Conservation (phyloP, 2,797 vertebrate species). For the Dicrostonyx torquatus region DNA sequence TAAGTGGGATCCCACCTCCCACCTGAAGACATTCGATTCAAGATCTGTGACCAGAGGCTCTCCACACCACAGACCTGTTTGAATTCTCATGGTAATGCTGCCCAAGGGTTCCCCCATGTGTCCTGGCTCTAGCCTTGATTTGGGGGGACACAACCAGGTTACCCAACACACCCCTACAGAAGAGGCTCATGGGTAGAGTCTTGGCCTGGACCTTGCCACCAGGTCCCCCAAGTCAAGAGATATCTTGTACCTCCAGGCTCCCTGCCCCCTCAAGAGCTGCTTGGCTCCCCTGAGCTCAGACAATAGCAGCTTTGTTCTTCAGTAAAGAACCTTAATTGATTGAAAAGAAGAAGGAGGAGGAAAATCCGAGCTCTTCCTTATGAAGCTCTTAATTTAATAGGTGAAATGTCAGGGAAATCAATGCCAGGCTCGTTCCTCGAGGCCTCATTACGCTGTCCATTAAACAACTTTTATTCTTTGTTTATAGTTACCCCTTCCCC, state of each 20-base stretch:
- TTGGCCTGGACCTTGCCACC: neutral
- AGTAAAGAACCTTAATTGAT: conserved; percentile 84
- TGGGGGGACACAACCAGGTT: neutral
- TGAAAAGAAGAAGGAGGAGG: conserved; percentile 72
- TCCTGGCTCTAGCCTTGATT: neutral
- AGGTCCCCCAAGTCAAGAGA: neutral
- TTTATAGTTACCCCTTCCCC: conserved; percentile 82
- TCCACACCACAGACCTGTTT: neutral
- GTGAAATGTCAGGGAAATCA: conserved; percentile 87
- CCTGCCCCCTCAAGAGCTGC: neutral
- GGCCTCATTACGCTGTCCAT: conserved; percentile 85
- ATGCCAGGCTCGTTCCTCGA: conserved; percentile 82
- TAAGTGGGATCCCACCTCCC: neutral
- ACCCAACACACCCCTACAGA: neutral
- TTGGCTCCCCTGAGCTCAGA: conserved; percentile 66
- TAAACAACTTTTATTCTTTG: conserved; percentile 88
- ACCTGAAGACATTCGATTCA: neutral
- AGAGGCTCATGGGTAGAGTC: neutral
- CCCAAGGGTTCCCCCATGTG: neutral
- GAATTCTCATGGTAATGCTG: neutral
- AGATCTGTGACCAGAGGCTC: neutral
- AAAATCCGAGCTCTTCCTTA: conserved; percentile 82
- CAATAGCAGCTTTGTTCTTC: conserved; percentile 85
- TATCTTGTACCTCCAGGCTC: neutral
- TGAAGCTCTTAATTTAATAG: conserved; percentile 88